Conservation (phyloP, 2,888 invertebrate species). For the Aspidapion aeneum region DNA sequence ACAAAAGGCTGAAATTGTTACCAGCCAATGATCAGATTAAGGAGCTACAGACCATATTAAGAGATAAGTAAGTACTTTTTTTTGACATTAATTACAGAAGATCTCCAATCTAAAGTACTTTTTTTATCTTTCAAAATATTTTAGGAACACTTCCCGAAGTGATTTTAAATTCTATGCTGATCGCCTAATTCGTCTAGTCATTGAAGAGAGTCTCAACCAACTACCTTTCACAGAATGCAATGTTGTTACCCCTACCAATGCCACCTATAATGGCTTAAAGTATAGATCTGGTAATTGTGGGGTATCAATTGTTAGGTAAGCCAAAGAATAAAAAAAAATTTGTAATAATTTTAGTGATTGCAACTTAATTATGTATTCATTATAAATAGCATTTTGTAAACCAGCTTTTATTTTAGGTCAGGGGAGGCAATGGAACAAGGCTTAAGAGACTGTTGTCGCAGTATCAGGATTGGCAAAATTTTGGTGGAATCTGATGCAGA, state of each 20-base stretch:
- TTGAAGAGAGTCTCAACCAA: conserved; percentile 97
- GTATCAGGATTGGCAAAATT: conserved; percentile 98
- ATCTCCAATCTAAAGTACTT: no score
- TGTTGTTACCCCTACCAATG: conserved; percentile 91
- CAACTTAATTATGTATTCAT: no score
- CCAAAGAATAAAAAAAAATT: not conserved
- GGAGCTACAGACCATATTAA: conserved; percentile 80
- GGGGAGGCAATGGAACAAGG: conserved; percentile 62
- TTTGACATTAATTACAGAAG: no score
- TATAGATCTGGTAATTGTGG: conserved; percentile 98
- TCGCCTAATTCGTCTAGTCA: conserved; percentile 92
- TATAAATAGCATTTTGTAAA: no score
- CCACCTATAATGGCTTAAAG: conserved; percentile 85
- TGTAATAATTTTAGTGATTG: conserved; percentile 61
- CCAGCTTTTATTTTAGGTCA: no score
- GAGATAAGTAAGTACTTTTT: conserved; percentile 84
- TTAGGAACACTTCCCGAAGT: conserved; percentile 84
- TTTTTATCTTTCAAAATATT: no score
- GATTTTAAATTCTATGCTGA: conserved; percentile 99
- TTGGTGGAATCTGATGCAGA: conserved; percentile 95
- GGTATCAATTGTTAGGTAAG: conserved; percentile 22
- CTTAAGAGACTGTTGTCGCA: conserved; percentile 93
- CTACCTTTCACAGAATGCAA: conserved; percentile 89
- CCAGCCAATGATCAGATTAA: conserved; percentile 76
- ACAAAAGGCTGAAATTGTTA: conserved; percentile 66